Evolutionary conservation across 2,113 vertebrate species (phyloP).

Genomic region (Megatriorchis doriae): DNA sequence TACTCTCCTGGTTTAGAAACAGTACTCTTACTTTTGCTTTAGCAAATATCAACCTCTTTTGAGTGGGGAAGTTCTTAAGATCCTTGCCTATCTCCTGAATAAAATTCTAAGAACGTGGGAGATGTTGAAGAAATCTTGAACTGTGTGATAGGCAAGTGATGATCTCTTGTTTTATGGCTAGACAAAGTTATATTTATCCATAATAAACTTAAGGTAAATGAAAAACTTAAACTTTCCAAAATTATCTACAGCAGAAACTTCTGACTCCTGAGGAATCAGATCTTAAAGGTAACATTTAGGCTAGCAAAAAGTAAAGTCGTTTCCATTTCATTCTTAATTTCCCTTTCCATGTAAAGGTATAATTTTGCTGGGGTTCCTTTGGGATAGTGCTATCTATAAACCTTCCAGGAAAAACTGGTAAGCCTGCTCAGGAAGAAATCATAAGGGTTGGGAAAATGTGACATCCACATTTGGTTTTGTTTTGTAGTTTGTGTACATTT

Average conservation of each 20-base stretch:
- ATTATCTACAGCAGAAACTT: background rate
- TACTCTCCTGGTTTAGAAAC: background rate
- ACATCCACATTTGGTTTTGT: slow-evolving; percentile 41
- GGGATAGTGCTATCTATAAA: slow-evolving; percentile 36
- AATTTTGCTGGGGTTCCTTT: slow-evolving; percentile 46
- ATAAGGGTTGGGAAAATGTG: background rate
- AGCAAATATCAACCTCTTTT: background rate
- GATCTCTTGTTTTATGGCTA: background rate
- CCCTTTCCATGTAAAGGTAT: background rate
- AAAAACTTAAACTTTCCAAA: background rate
- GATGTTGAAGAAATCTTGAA: background rate
- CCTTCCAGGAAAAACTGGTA: slow-evolving; percentile 44
- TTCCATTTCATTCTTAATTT: slow-evolving; percentile 1
- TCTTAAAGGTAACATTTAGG: background rate
- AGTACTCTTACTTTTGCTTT: background rate
- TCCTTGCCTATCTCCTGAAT: background rate
- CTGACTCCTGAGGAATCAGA: background rate
- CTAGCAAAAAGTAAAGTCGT: background rate
- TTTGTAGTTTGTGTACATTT: slow-evolving; percentile 20
- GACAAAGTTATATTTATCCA: background rate
- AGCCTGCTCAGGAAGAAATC: slow-evolving; percentile 36
- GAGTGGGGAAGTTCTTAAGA: background rate
- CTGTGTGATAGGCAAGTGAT: background rate
- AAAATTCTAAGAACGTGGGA: background rate
- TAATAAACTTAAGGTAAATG: background rate